These are phyloP conservation scores for Engystomops pustulosus DNA, from an alignment of 2,113 vertebrate species.

Conservation along the genomic window DNA sequence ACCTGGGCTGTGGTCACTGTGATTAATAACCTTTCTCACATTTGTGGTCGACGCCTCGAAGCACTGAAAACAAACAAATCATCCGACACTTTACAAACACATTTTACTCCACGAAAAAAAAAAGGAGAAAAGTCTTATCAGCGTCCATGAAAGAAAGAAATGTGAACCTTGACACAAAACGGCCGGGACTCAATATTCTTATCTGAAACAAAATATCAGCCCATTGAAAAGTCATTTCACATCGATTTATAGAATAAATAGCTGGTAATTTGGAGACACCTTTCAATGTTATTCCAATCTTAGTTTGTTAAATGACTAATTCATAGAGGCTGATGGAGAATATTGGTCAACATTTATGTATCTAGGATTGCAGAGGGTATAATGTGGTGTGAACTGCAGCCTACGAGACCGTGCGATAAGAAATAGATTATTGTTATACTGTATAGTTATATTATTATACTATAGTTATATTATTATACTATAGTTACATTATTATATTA, in stretches of 20 bases:
- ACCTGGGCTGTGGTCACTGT: background rate
- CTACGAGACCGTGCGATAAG: no score
- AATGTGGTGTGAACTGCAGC: background rate
- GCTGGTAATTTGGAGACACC: constrained; percentile 38
- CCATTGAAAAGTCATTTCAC: constrained; percentile 44
- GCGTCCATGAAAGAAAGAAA: constrained; percentile 38
- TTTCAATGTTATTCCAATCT: constrained; percentile 11
- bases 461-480: no score
- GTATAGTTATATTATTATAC: no score
- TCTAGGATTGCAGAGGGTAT: background rate
- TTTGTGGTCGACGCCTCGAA: background rate
- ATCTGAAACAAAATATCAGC: constrained; percentile 44
- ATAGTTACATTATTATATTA: no score
- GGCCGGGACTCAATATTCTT: constrained; percentile 48
- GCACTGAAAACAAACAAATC: constrained; percentile 1
- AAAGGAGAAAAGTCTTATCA: constrained; percentile 15
- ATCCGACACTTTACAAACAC: constrained; percentile 20
- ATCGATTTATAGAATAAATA: constrained; percentile 30
- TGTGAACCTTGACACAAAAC: constrained; percentile 51
- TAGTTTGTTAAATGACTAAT: background rate
- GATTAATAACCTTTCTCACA: constrained; percentile 3
- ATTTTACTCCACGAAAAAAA: background rate
- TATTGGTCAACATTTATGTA: background rate
- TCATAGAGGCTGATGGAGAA: background rate
- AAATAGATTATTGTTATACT: no score